Evolutionary conservation across 2,113 vertebrate species (phyloP).

Genomic region (Pterophyllum scalare): DNA sequence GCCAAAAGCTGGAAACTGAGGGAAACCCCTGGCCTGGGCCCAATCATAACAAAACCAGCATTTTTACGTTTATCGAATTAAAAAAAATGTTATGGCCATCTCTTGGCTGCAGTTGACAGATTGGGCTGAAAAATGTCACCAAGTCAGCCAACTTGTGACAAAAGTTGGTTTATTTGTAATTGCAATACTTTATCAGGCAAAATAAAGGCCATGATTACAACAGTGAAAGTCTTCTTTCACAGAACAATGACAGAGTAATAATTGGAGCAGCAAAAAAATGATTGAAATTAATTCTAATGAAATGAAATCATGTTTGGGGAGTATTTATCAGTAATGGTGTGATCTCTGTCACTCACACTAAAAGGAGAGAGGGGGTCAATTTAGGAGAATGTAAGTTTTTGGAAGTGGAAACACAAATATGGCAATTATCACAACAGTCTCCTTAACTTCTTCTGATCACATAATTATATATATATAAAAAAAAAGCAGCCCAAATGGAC

Average conservation of each 20-base stretch:
- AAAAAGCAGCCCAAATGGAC: neutral
- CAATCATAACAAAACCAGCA: no score
- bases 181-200: neutral
- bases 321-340: neutral
- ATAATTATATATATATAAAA: neutral
- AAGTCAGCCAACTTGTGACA: neutral
- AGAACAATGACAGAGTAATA: neutral
- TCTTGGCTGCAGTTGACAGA: no score
- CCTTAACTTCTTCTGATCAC: neutral
- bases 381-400: neutral
- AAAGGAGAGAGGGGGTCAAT: neutral
- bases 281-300: no score
- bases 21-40: no score
- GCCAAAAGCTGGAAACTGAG: no score
- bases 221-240: constrained; percentile 9
- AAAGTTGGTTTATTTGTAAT: neutral
- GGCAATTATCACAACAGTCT: neutral
- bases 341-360: neutral
- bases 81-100: no score
- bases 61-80: no score
- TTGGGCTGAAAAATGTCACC: neutral
- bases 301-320: no score
- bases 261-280: neutral
- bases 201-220: neutral
- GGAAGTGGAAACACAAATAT: neutral